Evolutionary conservation across 2,797 vertebrate genomes (phyloP), one percentile per base, ranked within the genome.

Genomic region (Scomberomorus guttatus): DNA sequence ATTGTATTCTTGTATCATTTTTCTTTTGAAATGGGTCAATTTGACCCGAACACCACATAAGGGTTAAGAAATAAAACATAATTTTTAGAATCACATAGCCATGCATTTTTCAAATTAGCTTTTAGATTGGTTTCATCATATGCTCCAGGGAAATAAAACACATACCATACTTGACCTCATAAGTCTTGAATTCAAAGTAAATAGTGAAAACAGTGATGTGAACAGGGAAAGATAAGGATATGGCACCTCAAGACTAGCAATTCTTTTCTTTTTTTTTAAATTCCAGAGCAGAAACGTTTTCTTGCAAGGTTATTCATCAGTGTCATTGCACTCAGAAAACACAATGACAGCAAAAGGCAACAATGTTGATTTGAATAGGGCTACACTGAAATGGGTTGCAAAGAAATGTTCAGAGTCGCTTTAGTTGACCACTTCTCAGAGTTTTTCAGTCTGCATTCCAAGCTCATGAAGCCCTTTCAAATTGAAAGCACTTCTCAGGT

Each of bases 131-230:
- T 50, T 75, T 68, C 4, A 55, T 80, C 37, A 42, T 29, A 25
- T 18, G 4, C 80, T 34, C 20, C 2, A n/a, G 59, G 74, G 50
- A 76, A 79, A 82, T 58, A 4, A 63, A 24, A 55, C 34, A 57
- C 60, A 55, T 42, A 62, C 42, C 27, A 22, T 25, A 56, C n/a
- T 56, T 75, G 52, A 84, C 57, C 75, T 73, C 50, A 34, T 59
- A 27, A 71, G 54, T 24, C 18, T 34, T 46, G 55, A 60, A 56
- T 64, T 81, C 25, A 69, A 32, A 54, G 32, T 32, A 64, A 80
- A 71, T 50, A 63, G 17, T 57, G 42, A 34, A 57, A 87, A n/a
- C 37, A 64, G 1, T 22, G 50, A 29, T 29, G 6, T 34, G 34
- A 34, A 34, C 7, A 34, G 44, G 37, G 34, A 58, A 18, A 7